Base-by-base conservation (phyloP, 2,888 invertebrate species). In the Erynnis tages region DNA sequence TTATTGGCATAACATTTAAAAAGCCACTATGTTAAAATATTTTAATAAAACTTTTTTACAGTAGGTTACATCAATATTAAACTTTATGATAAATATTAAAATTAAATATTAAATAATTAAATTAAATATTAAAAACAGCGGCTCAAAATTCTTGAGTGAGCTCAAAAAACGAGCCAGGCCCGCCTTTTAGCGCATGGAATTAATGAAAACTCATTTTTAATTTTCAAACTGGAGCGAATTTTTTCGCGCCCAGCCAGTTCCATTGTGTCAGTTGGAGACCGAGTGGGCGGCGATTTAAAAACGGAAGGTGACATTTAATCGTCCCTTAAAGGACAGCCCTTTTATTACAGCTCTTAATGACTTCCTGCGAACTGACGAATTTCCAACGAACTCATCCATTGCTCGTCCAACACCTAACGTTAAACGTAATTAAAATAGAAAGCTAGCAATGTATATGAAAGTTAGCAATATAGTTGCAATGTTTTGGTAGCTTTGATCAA, bases 291-390 rank as follows among this genome's bases (percentile, higher is more conserved):
- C 41, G 29, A 50, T 43, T 50, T 43, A 50, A 49, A 50, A 50
- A 50, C 50, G 43, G 35, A 50, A 43, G 50, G 50, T 50, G 50
- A 50, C 50, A 50, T 50, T 50, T 43, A 43, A 50, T 29, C 35
- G 50, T 29, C 50, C 50, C 50, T 35, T 43, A 50, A 40, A 41
- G 48, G 41, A 41, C 32, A 49, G 8, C 30, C 41, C 25, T 50
- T 41, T 50, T 50, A 50, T 35, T 50, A 21, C 43, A 35, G 19
- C 23, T 50, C 46, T 43, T 50, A 43, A 43, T 43, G 43, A 50
- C 27, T 50, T 50, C 43, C 50, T 19, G 27, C 8, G 27, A 21
- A 3, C 16, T 43, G 14, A 10, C 4, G 10, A 23, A 34, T n/a
- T 11, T 17, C 6, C 16, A 25, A 4, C 17, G 17, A 4, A 1